Evolutionary conservation across 2,888 invertebrate species (phyloP).

Genomic region (Lordiphosa fenestrarum): DNA sequence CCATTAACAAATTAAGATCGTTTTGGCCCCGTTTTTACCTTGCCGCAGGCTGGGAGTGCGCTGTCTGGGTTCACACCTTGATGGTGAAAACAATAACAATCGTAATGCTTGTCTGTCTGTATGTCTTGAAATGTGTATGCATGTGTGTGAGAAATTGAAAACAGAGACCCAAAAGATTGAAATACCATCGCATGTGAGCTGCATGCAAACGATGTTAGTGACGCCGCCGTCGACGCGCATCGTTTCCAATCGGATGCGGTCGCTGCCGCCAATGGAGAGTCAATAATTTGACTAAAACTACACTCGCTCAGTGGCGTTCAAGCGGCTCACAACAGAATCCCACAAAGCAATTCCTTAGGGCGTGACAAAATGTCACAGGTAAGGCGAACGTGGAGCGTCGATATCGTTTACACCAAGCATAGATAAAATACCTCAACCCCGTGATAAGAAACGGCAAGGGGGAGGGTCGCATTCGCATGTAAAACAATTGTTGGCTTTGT

Average conservation of each 20-base stretch:
- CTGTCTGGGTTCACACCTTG: conserved; percentile 30
- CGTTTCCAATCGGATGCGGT: conserved; percentile 12
- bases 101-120: conserved; percentile 22
- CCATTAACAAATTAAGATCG: neutral
- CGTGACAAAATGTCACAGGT: conserved; percentile 61
- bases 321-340: conserved; percentile 40
- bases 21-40: neutral
- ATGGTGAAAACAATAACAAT: conserved; percentile 33
- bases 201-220: conserved; percentile 61
- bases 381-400: conserved; percentile 35
- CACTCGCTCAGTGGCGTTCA: conserved; percentile 61
- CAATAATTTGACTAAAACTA: conserved; percentile 15
- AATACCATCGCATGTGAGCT: conserved; percentile 53
- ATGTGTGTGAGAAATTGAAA: conserved; percentile 22
- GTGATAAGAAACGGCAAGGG: conserved; percentile 14
- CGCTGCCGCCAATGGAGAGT: conserved; percentile 31
- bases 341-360: conserved; percentile 23
- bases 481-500: conserved; percentile 17
- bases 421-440: conserved; percentile 13
- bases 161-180: conserved; percentile 40
- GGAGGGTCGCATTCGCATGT: conserved; percentile 1
- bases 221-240: conserved; percentile 14
- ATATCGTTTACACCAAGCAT: conserved; percentile 33
- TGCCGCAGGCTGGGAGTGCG: neutral
- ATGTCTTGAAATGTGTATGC: too few species aligned